These are phyloP conservation scores for Drosophila azteca DNA, from an alignment of 1,140 invertebrate genomes.

Conservation along the genomic window DNA sequence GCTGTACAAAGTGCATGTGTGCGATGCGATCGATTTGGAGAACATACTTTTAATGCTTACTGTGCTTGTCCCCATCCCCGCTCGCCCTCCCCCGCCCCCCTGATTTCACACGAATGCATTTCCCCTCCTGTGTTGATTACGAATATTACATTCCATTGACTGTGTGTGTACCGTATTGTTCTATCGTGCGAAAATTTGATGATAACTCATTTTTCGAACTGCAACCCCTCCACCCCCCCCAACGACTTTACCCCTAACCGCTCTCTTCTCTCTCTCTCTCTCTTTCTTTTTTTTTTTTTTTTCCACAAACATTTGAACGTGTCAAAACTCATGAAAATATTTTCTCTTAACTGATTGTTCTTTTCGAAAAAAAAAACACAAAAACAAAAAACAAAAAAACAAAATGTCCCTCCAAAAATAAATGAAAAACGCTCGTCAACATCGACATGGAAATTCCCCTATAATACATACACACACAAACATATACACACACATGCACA, in stretches of 20 bases:
- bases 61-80: conserved; percentile 38
- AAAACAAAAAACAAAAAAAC: too few species aligned
- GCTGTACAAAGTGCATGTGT: conserved; percentile 10
- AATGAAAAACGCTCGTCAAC: conserved; percentile 63
- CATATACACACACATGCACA: conserved; percentile 4
- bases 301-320: conserved; percentile 65
- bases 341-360: conserved; percentile 70
- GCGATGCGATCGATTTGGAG: not conserved
- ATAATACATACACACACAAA: conserved; percentile 11
- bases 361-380: conserved; percentile 21
- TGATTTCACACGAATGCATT: conserved; percentile 30
- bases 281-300: too few species aligned
- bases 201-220: conserved; percentile 10
- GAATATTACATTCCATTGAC: too few species aligned
- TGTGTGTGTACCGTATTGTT: conserved; percentile 1
- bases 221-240: not conserved
- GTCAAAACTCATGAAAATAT: conserved; percentile 70
- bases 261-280: conserved; percentile 35
- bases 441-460: conserved; percentile 56
- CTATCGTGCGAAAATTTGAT: not conserved
- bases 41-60: conserved; percentile 28
- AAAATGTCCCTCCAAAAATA: conserved; percentile 31
- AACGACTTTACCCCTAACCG: conserved; percentile 24
- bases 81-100: too few species aligned
- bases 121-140: too few species aligned